phyloP scores from a whole-genome alignment of 2,888 invertebrate species.

The Lepidocyrtinus sp. region DNA sequence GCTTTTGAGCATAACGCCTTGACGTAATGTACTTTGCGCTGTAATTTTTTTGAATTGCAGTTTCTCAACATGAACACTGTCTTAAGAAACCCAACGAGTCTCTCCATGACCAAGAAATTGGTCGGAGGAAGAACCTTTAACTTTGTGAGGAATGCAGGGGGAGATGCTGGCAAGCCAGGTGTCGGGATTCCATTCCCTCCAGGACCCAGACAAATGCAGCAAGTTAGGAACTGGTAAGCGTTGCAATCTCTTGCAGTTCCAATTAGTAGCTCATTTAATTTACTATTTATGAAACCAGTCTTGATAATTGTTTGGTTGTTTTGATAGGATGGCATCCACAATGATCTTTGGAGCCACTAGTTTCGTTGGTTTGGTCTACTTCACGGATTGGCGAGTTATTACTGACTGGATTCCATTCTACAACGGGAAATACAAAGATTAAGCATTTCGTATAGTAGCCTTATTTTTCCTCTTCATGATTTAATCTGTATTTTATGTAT shows the following conservation, averaged over 20 bases:
- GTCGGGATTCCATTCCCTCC: conserved; percentile 46
- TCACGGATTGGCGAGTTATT: conserved; percentile 86
- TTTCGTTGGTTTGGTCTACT: conserved; percentile 78
- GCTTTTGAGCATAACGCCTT: too few relatives aligned
- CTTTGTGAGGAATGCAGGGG: conserved; percentile 50
- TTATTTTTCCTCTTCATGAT: neutral
- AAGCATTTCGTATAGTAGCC: conserved; percentile 67
- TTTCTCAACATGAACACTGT: conserved; percentile 19
- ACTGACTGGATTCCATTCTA: conserved; percentile 84
- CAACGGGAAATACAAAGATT: conserved; percentile 79
- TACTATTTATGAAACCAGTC: too few relatives aligned
- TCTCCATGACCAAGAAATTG: conserved; percentile 29
- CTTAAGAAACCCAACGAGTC: conserved; percentile 23
- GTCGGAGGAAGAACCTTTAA: conserved; percentile 22
- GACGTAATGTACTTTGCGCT: too few relatives aligned
- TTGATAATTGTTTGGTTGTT: conserved; percentile 23
- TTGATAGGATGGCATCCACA: conserved; percentile 77
- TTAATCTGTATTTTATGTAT: neutral
- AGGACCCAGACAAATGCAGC: conserved; percentile 63
- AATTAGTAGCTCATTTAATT: neutral
- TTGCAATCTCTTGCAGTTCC: conserved; percentile 3
- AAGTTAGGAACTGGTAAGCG: conserved; percentile 62
- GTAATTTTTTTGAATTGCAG: too few relatives aligned
- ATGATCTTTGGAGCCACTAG: conserved; percentile 79
- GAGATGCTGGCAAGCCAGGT: conserved; percentile 18